Evolutionary conservation across 2,797 vertebrate genomes (phyloP), one percentile per base, ranked within the genome.

Genomic region (Fistularia commersonii): DNA sequence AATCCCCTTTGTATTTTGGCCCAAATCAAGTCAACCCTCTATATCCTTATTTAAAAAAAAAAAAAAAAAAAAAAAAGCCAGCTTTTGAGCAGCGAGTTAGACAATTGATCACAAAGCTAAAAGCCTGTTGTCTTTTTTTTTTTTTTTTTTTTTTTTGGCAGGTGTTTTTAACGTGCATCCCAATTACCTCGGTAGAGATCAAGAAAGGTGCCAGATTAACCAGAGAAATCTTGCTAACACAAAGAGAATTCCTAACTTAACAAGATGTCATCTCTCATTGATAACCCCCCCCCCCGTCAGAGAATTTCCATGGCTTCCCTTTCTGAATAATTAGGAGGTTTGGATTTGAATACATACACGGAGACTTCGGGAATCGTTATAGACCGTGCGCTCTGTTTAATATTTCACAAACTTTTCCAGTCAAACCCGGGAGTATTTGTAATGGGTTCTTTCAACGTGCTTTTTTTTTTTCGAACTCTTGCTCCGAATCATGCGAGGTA

Each of bases 171-270:
- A 74, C 64, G 74, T 65, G 80, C 85, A 80, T 89, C 83, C 82
- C 84, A 88, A 87, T 88, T 89, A 88, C 88, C 71, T 84, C 69
- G 69, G 73, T 70, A 75, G 72, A 85, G 86, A 90, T 89, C 83
- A 89, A 88, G 84, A 85, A 88, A 88, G 76, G 80, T 86, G 82
- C 72, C 67, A 87, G 76, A 90, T 88, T 87, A 88, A 90, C 83
- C 77, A 82, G 79, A 87, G 84, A 87, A 90, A 83, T 73, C 80
- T 76, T 71, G 74, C 81, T 83, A 88, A 87, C 86, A 90, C 87
- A 90, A 91, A 91, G 89, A 88, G 88, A 91, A 90, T 91, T 84
- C 69, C 76, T 90, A 90, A 90, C 83, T 89, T 86, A 90, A 88
- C 86, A 88, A 82, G 79, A 85, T 85, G 86, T 86, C 81, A 87